Base-by-base conservation (phyloP, 1,140 invertebrate genomes). In the Sinonovacula constricta region DNA sequence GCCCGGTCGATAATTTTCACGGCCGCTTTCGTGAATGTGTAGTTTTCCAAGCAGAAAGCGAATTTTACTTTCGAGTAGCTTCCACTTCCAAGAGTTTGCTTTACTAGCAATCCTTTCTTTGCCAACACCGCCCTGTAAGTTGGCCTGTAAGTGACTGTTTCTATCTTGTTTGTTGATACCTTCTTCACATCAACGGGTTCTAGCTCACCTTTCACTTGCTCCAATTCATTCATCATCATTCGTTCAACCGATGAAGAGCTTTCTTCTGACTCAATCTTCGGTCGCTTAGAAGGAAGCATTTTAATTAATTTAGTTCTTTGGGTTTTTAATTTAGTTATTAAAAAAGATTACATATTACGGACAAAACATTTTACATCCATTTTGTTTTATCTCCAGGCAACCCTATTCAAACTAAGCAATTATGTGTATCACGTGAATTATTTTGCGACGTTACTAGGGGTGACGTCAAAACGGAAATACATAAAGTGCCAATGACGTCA, bases 1-100 rank as follows among this genome's bases (percentile, higher is more conserved):
- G 90, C 87, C 5, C 93, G 94, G 87, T 96, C 95, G 83, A 97
- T 96, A 84, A 97, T 96, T 91, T 98, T 98, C 86, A 97, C 97
- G 3, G 97, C 97, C 56, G 97, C 91, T 28, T 84, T 67, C 91
- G 75, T 92, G 59, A 72, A 71, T 26, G 84, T 80, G 56, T 76
- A 54, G 53, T 82, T 71, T 54, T 74, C 75, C 31, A 89, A 66
- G 62, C 80, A 82, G 45, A 81, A 71, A 10, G 89, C 89, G 56
- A 86, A 84, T 79, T 90, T 90, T 3, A 91, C 90, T 75, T 91
- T 90, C 12, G 89, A 90, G 74, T 91, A 91, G 69, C 87, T 87
- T 10, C 90, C 88, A 74, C 80, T 86, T 15, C 89, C 88, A 7
- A 89, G 63, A 4, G 86, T 89, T 60, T 88, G 84, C 65, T 85